phyloP scores from a whole-genome alignment of 2,113 vertebrate species.

The Trematocara unimaculatum region DNA sequence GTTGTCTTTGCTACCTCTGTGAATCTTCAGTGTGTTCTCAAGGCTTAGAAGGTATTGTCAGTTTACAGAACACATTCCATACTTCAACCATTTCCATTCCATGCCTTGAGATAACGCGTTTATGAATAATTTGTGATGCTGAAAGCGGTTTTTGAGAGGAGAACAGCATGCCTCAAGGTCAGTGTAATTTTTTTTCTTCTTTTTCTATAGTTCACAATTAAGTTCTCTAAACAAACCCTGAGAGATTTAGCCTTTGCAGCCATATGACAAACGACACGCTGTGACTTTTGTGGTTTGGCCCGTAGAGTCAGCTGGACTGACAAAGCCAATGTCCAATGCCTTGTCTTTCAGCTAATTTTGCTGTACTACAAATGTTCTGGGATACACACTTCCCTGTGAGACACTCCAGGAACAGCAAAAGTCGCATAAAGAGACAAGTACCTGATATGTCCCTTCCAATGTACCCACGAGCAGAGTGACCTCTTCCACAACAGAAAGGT shows the following conservation, averaged over 20 bases:
- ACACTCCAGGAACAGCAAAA: background rate
- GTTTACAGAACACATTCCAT: background rate
- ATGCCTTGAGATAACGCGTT: background rate
- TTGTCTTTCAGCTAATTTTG: background rate
- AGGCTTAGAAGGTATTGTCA: background rate
- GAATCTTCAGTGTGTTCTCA: background rate
- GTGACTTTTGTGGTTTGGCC: background rate
- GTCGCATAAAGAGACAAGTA: constrained; percentile 13
- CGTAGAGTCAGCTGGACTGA: background rate
- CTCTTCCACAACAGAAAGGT: constrained; percentile 88
- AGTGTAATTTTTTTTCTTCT: background rate
- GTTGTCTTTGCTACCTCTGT: background rate
- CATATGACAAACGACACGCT: background rate
- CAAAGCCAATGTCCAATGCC: background rate
- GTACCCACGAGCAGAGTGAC: constrained; percentile 89
- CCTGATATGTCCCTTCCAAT: constrained; percentile 92
- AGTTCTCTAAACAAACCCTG: background rate
- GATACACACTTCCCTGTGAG: background rate
- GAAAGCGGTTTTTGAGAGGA: background rate
- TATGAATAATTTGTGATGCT: background rate
- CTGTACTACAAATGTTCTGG: background rate
- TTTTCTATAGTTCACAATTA: background rate
- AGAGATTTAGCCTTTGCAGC: background rate
- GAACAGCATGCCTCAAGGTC: background rate
- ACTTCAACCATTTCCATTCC: background rate